These are phyloP conservation scores for Drosophila ficusphila DNA, from an alignment of 1,140 invertebrate species.

Conservation along the genomic window DNA sequence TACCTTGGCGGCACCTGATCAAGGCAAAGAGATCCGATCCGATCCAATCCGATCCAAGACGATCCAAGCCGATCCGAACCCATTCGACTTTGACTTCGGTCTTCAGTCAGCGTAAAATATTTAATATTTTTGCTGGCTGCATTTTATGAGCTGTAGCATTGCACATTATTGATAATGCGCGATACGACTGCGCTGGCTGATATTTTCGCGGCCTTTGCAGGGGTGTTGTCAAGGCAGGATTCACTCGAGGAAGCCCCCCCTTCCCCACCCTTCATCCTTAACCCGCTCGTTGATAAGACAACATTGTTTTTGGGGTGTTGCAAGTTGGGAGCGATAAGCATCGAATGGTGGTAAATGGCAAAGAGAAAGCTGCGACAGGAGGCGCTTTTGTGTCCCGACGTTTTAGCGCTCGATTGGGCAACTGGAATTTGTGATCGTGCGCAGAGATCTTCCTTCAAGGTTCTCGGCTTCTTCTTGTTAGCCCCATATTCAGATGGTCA, in stretches of 20 bases:
- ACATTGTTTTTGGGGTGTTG: slow-evolving; percentile 74
- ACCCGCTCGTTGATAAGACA: slow-evolving; percentile 29
- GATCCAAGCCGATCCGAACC: slow-evolving; percentile 26
- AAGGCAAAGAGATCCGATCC: slow-evolving; percentile 56
- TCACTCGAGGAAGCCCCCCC: slow-evolving; percentile 1
- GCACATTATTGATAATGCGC: slow-evolving; percentile 77
- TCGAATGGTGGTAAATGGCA: slow-evolving; percentile 59
- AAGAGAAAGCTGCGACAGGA: slow-evolving; percentile 66
- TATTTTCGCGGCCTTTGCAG: slow-evolving; percentile 42
- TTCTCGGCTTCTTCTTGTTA: slow-evolving; percentile 19
- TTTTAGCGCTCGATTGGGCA: slow-evolving; percentile 57
- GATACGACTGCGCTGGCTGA: slow-evolving; percentile 45
- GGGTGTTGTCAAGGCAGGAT: slow-evolving; percentile 71
- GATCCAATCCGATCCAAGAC: slow-evolving; percentile 8
- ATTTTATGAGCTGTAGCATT: slow-evolving; percentile 80
- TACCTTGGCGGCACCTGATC: slow-evolving; percentile 74
- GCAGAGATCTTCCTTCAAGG: slow-evolving; percentile 52
- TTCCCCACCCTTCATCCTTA: too few relatives aligned
- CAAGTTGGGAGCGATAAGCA: slow-evolving; percentile 53
- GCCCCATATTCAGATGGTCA: slow-evolving; percentile 23
- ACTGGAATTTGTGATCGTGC: slow-evolving; percentile 72
- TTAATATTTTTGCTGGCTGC: slow-evolving; percentile 57
- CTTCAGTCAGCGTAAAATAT: slow-evolving; percentile 64
- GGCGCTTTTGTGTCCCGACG: slow-evolving; percentile 23
- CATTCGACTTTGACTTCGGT: slow-evolving; percentile 16